Evolutionary conservation across 92 coral and sea anemone genomes (phyloP).

Genomic region (Desmophyllum pertusum): DNA sequence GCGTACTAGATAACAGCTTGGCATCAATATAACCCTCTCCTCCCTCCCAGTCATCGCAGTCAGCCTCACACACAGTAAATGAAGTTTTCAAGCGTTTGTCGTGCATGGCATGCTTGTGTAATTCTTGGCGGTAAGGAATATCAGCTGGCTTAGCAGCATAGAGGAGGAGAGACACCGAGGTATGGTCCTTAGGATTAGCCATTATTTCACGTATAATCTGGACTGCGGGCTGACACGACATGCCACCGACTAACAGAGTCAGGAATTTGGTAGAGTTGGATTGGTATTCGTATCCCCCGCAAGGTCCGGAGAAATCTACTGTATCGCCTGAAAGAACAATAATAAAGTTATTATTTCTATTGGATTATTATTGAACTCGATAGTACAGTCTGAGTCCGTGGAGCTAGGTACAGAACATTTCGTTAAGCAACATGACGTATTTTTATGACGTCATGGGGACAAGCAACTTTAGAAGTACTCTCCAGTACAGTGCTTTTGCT

Average conservation of each 20-base stretch:
- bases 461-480: no score
- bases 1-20: conserved; percentile 34
- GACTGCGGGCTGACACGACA: conserved; percentile 57
- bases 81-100: conserved; percentile 33
- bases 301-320: conserved; percentile 62
- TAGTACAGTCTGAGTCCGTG: no score
- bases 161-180: conserved; percentile 38
- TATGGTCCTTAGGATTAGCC: conserved; percentile 38
- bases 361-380: background rate
- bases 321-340: conserved; percentile 42
- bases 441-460: no score
- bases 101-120: conserved; percentile 11
- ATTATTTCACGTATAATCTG: conserved; percentile 62
- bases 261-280: conserved; percentile 54
- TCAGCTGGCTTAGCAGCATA: conserved; percentile 49
- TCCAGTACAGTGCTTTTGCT: no score
- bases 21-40: conserved; percentile 62
- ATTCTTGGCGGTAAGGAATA: conserved; percentile 57
- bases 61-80: conserved; percentile 51
- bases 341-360: background rate
- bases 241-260: conserved; percentile 58
- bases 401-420: no score
- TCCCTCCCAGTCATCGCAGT: conserved; percentile 65
- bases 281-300: conserved; percentile 68
- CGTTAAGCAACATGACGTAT: no score